Conservation (phyloP, 2,888 invertebrate genomes). For the Linhomoeus sp. region DNA sequence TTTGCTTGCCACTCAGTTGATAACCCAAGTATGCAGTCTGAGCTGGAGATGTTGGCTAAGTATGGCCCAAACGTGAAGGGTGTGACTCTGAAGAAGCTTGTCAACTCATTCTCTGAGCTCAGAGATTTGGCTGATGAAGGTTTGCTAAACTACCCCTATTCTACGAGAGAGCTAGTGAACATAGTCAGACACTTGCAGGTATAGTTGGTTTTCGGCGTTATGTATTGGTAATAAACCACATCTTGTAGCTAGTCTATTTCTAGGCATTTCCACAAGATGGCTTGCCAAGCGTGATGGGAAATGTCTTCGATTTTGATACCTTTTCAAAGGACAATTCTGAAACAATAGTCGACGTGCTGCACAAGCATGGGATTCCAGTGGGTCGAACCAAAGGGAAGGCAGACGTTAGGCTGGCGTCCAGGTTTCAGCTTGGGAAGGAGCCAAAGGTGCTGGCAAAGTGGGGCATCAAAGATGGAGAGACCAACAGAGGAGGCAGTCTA, state of each 20-base stretch:
- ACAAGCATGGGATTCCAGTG: conserved; percentile 63
- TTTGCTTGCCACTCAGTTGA: conserved; percentile 89
- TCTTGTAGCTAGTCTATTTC: too few species aligned
- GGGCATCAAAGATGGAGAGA: too few species aligned
- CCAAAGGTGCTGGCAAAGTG: conserved; percentile 19
- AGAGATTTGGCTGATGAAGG: conserved; percentile 75
- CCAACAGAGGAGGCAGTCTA: too few species aligned
- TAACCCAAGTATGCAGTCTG: conserved; percentile 71
- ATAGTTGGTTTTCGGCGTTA: conserved; percentile 7
- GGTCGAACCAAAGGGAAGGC: conserved; percentile 34
- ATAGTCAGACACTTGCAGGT: conserved; percentile 85
- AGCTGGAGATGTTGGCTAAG: conserved; percentile 57
- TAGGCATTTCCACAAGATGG: conserved; percentile 70
- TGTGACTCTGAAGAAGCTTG: conserved; percentile 48
- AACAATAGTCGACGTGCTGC: conserved; percentile 56
- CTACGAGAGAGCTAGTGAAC: conserved; percentile 84
- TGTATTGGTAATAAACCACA: too few species aligned
- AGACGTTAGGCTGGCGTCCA: conserved; percentile 1
- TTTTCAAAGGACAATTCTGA: conserved; percentile 67
- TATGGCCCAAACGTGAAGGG: conserved; percentile 70
- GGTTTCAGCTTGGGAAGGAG: conserved; percentile 21
- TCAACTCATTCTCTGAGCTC: conserved; percentile 65
- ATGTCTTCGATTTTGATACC: conserved; percentile 88
- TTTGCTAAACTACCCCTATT: conserved; percentile 78
- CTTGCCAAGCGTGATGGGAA: conserved; percentile 61